Conservation (phyloP, 1,140 invertebrate species). For the Zaprionus gabonicus region DNA sequence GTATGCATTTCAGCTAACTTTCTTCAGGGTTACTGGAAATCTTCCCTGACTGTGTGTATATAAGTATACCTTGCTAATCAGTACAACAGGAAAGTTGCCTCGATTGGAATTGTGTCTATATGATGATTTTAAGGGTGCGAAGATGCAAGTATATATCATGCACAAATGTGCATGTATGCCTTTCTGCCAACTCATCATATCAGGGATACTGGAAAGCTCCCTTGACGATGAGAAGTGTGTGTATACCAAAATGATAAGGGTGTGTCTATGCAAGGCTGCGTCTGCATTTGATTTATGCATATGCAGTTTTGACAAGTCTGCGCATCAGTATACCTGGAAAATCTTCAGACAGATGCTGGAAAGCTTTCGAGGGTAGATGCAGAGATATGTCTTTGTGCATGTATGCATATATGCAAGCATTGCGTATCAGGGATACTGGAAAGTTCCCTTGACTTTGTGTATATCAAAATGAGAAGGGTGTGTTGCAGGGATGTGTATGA, state of each 20-base stretch:
- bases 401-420: neutral
- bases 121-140: neutral
- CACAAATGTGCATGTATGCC: neutral
- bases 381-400: neutral
- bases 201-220: too few species aligned
- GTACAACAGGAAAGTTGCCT: neutral
- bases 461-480: too few species aligned
- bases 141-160: neutral
- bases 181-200: too few species aligned
- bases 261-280: too few species aligned
- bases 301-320: too few species aligned
- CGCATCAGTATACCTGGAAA: neutral
- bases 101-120: neutral
- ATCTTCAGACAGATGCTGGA: constrained; percentile 5
- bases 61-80: neutral
- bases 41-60: neutral
- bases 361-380: neutral
- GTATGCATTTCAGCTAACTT: neutral
- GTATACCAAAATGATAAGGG: too few species aligned
- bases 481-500: too few species aligned
- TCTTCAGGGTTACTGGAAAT: neutral
- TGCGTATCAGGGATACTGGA: too few species aligned
- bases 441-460: too few species aligned
- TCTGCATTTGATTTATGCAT: neutral
- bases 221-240: too few species aligned